Base-by-base conservation (phyloP, 2,797 vertebrate species). In the Girardinus metallicus region DNA sequence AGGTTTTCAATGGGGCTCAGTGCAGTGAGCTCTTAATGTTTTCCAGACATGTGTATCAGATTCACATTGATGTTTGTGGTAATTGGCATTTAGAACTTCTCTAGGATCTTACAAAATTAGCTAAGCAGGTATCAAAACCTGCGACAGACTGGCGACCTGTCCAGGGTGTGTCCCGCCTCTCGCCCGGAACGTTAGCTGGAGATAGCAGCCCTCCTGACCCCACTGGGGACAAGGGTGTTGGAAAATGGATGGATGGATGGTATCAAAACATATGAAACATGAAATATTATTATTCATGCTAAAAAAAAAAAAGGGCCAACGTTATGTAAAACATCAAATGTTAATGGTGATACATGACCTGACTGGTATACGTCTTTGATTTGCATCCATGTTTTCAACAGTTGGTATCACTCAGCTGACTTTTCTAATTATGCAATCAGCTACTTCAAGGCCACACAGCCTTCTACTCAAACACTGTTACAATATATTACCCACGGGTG, bases 361-460 rank as follows among this genome's bases (percentile, higher is more conserved):
- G 43, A 72, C 23, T n/a, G 16, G n/a, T 77, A 21, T 12, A 47
- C 72, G 26, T 18, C 15, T 29, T 72, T 23, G 21, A 55, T 44
- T 51, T 74, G 26, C 4, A 41, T 70, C 21, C 21, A n/a, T 36
- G 68, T 80, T 51, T 76, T n/a, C 6, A 72, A 31, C 34, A 8
- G 12, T 72, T 71, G 43, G 15, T 36, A 39, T 74, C 43, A 80
- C 36, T 77, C 51, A 13, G 47, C 41, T 41, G 60, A 73, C 57
- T 68, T 72, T 68, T 80, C 43, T 75, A 34, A 74, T 64, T 8
- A 60, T 41, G 5, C 21, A 13, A 66, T 31, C 36, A 55, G 26
- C 39, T 75, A 18, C 51, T 51, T 46, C 29, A 15, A 11, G 15
- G 34, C 44, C 46, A 26, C 66, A 34, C 10, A 74, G 44, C 23